Conservation (phyloP, 2,888 invertebrate species). For the Lepidocyrtinus sp. region DNA sequence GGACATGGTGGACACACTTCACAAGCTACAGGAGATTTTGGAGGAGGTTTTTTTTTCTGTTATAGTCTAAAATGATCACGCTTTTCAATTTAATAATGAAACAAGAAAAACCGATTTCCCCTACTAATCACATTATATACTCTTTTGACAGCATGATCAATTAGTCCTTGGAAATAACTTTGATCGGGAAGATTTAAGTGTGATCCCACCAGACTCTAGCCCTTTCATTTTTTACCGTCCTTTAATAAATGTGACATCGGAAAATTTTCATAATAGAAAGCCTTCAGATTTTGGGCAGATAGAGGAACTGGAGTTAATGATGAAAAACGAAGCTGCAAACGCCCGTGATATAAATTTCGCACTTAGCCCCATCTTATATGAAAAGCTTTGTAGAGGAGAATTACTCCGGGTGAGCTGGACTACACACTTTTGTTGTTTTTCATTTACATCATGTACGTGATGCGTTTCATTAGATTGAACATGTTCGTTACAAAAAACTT, state of each 20-base stretch:
- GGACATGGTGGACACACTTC: background rate
- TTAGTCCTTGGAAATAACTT: slow-evolving; percentile 1
- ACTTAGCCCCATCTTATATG: slow-evolving; percentile 36
- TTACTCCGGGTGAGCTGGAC: background rate
- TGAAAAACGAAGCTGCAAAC: slow-evolving; percentile 19
- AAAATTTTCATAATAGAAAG: slow-evolving; percentile 2
- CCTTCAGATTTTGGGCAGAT: slow-evolving; percentile 12
- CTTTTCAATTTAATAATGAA: no score
- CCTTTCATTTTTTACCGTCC: slow-evolving; percentile 31
- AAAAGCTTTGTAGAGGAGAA: slow-evolving; percentile 39
- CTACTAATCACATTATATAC: no score
- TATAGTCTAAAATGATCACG: no score
- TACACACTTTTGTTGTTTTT: no score
- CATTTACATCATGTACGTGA: no score
- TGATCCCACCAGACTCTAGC: slow-evolving; percentile 44
- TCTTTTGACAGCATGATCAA: slow-evolving; percentile 44
- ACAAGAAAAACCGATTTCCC: no score
- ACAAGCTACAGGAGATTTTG: slow-evolving; percentile 5
- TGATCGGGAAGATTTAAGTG: background rate
- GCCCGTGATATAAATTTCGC: slow-evolving; percentile 6
- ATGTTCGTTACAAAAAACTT: background rate
- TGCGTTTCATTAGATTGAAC: no score
- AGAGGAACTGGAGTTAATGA: background rate
- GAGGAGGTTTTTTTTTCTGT: no score
- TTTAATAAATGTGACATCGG: background rate